A percentile compares a stretch with the other conserved stretches of the same genome.
Evolutionary conservation across 2,113 vertebrate genomes (phyloP).

Genomic region (Brachypteracias leptosomus): DNA sequence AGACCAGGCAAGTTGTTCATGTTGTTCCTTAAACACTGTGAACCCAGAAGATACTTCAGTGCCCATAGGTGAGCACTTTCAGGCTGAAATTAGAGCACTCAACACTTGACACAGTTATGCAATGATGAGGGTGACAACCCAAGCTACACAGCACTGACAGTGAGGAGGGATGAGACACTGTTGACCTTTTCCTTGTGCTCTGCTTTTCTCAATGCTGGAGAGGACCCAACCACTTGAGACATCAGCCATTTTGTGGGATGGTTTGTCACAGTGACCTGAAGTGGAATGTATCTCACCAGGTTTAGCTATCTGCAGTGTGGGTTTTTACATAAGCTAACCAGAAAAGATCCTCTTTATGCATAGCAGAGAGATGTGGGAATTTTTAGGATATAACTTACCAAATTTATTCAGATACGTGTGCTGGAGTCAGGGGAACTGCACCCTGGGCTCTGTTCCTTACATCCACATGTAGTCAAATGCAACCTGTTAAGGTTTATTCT

Average conservation of each 20-base stretch:
- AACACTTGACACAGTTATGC: neutral
- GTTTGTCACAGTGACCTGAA: neutral
- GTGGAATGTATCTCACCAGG: neutral
- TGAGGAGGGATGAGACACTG: neutral
- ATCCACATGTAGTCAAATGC: neutral
- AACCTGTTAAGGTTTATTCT: neutral
- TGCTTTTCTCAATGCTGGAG: neutral
- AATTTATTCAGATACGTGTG: neutral
- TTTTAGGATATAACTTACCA: neutral
- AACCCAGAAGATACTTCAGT: neutral
- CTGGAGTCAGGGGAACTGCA: neutral
- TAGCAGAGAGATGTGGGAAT: neutral
- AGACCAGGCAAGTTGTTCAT: neutral
- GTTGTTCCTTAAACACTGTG: neutral
- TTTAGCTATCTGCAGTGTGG: neutral
- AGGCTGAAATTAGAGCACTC: neutral
- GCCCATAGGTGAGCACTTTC: neutral
- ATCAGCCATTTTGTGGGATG: neutral
- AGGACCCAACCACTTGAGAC: neutral
- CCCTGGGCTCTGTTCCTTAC: neutral
- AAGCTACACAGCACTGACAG: neutral
- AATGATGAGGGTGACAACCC: accelerated
- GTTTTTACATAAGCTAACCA: neutral
- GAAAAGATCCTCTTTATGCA: neutral
- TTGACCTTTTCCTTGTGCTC: neutral